Conservation (phyloP, 1,140 invertebrate species). For the Brachionus sp. region DNA sequence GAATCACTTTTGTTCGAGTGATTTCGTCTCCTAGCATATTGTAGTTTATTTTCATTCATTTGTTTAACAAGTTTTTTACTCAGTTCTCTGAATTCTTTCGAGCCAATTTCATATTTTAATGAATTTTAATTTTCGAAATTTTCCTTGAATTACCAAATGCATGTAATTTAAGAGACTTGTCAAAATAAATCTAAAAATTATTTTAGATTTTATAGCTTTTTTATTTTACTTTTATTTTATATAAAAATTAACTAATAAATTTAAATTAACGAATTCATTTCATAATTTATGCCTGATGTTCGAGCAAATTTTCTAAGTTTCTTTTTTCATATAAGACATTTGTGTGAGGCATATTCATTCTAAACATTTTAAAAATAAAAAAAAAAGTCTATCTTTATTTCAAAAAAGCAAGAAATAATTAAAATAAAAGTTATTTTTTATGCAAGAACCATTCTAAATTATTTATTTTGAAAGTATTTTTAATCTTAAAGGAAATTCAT, state of each 20-base stretch:
- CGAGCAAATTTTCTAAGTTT: not conserved
- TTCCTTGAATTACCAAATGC: not conserved
- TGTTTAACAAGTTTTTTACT: not conserved
- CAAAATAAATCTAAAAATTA: conserved; percentile 6
- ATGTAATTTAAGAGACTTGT: conserved; percentile 4
- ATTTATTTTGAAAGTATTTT: too few relatives aligned
- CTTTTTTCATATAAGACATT: not conserved
- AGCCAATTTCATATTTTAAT: not conserved
- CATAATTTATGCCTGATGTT: conserved; percentile 18
- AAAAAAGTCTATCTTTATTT: too few relatives aligned
- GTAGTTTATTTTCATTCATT: not conserved
- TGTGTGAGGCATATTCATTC: not conserved
- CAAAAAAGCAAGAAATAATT: too few relatives aligned
- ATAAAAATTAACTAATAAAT: conserved; percentile 21
- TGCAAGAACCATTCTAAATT: too few relatives aligned
- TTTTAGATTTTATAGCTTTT: not conserved
- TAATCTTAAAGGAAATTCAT: too few relatives aligned
- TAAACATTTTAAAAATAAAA: too few relatives aligned
- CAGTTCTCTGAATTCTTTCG: not conserved
- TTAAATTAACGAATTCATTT: conserved; percentile 7
- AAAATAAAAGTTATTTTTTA: too few relatives aligned
- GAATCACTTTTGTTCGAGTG: not conserved
- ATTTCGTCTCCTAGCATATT: not conserved
- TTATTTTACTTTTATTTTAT: not conserved
- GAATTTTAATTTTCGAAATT: not conserved